A percentile compares a stretch with the other conserved stretches of the same genome.
Conservation (phyloP, 2,797 vertebrate species). For the Hypotaenidia okinawae region DNA sequence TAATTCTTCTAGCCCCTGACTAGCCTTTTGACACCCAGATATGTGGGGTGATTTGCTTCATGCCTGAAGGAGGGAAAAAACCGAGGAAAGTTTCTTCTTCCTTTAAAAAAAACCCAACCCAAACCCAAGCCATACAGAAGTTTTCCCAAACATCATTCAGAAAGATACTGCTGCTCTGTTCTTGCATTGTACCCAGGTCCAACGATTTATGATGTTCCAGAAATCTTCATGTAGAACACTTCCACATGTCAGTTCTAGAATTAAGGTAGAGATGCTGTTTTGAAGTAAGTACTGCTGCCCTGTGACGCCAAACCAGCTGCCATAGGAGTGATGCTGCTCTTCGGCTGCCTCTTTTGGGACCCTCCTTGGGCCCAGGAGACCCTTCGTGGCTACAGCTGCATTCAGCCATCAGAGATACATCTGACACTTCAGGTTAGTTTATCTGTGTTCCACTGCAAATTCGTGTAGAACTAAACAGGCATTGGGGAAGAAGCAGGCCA, state of each 20-base stretch:
- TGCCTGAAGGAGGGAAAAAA: background rate
- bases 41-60: background rate
- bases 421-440: background rate
- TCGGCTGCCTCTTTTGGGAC: no score
- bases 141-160: background rate
- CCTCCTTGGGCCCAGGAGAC: background rate
- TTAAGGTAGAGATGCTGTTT: background rate
- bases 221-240: background rate
- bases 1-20: background rate
- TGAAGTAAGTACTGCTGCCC: background rate
- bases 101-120: background rate
- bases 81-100: background rate
- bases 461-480: background rate
- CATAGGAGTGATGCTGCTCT: background rate
- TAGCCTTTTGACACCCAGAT: background rate
- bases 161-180: background rate
- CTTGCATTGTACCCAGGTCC: background rate
- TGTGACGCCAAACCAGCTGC: no score
- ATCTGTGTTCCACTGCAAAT: background rate
- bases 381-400: rapidly evolving
- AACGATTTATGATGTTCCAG: background rate
- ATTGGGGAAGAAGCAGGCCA: background rate
- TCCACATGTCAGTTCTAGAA: background rate
- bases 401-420: background rate
- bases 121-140: no score